Percentiles rank a stretch among this genome's conserved stretches.
Evolutionary conservation across 2,113 vertebrate species (phyloP).

Genomic region (Antennarius striatus): DNA sequence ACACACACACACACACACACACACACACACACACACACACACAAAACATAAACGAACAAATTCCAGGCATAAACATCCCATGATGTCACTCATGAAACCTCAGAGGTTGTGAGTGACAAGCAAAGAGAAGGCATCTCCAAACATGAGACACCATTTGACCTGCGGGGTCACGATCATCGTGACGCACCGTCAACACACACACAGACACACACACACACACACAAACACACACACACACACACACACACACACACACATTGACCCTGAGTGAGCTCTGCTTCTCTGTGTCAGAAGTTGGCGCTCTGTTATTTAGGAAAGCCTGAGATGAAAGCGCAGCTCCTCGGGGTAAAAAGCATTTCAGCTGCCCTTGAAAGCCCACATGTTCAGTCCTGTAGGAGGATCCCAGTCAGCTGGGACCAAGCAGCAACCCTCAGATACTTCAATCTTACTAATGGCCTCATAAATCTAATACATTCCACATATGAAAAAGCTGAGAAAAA

Average conservation of each 20-base stretch:
- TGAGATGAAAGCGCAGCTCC: slow-evolving; percentile 43
- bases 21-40: too few relatives aligned
- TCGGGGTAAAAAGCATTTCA: slow-evolving; percentile 6
- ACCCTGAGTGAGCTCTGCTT: slow-evolving; percentile 8
- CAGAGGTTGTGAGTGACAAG: too few relatives aligned
- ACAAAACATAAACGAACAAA: too few relatives aligned
- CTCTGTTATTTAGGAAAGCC: slow-evolving; percentile 43
- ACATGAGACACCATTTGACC: slow-evolving; percentile 8
- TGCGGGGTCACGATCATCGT: not conserved
- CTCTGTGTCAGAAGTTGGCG: slow-evolving; percentile 17
- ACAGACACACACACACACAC: too few relatives aligned
- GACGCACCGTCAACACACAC: slow-evolving; percentile 13
- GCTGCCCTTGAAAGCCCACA: slow-evolving; percentile 43
- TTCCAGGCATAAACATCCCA: too few relatives aligned
- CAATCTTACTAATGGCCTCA: too few relatives aligned
- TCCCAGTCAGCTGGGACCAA: not conserved
- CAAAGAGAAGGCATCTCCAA: slow-evolving; percentile 6
- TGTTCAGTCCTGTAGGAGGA: not conserved
- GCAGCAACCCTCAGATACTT: too few relatives aligned
- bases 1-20: too few relatives aligned
- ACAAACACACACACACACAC: too few relatives aligned
- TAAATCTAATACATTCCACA: too few relatives aligned
- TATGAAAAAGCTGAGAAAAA: too few relatives aligned
- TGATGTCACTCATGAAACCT: too few relatives aligned
- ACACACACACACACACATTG: slow-evolving; percentile 18